Base-by-base conservation (phyloP, 2,797 vertebrate genomes). In the Poeciliopsis presidionis region DNA sequence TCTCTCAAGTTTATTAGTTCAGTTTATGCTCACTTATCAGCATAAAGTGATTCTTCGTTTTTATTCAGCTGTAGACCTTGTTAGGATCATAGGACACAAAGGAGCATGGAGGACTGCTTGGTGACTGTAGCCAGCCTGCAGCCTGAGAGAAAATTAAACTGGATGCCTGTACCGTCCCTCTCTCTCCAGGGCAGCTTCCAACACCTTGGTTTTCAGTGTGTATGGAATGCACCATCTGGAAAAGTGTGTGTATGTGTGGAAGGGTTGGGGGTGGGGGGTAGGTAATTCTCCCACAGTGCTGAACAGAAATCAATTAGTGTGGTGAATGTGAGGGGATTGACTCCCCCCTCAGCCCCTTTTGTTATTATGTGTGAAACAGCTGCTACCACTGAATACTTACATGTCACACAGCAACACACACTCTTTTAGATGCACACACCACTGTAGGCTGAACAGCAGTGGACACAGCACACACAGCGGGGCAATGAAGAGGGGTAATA, bases 401-500 rank as follows among this genome's bases (percentile, higher is more conserved):
- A 94, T 90, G 89, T 90, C 89, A 85, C 91, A 88, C 89, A 82
- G 87, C 87, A 86, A 90, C 86, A 84, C 89, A 90, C 86, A 83
- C 95, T 33, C 80, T 49, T 74, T 51, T 77, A 63, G 63, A 93
- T 76, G 75, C 94, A 92, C 81, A 91, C 95, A 96, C 81, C 72
- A 77, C 83, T 84, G 80, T 78, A 81, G 85, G 78, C 81, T 83
- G 85, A 91, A 82, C 90, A 85, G 85, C 88, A 86, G 88, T 90
- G 87, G 91, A 92, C 91, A 91, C 86, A 90, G 90, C 92, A 96
- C 95, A 96, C 96, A 94, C 96, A 96, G 93, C 90, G 93, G 95
- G 95, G 97, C 97, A 90, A 96, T 97, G 97, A 97, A 97, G 97
- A 98, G 95, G 96, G 97, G 97, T 97, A 98, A 98, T 98, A 97